Percentiles rank a stretch among this genome's conserved stretches.
Evolutionary conservation across 2,797 vertebrate genomes (phyloP).

Genomic region (Gallinago stenura): DNA sequence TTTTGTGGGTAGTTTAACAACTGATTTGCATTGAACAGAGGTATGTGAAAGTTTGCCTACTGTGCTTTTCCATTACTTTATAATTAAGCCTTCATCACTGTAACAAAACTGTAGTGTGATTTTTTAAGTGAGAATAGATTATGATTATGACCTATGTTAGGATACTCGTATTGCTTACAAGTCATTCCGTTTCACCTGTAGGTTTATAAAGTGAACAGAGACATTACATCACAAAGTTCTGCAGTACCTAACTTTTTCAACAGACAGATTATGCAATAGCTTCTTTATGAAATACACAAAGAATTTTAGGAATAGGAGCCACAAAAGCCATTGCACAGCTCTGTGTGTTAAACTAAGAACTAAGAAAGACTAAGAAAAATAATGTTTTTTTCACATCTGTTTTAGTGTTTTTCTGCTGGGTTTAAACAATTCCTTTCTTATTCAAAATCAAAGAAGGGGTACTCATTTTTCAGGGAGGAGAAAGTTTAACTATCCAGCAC

Average conservation of each 20-base stretch:
- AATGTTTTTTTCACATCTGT: not conserved
- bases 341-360: not conserved
- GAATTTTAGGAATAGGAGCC: not conserved
- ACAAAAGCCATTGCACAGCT: not conserved
- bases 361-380: not conserved
- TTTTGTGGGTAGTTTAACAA: not conserved
- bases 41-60: not conserved
- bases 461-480: not conserved
- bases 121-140: not conserved
- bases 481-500: not conserved
- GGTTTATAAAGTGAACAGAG: not conserved
- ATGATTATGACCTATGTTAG: not conserved
- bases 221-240: not conserved
- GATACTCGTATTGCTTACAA: not conserved
- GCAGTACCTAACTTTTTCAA: not conserved
- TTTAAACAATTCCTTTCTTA: fast-evolving
- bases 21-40: not conserved
- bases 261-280: not conserved
- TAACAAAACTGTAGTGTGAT: not conserved
- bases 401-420: not conserved
- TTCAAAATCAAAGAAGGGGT: not conserved
- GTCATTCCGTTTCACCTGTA: not conserved
- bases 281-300: not conserved
- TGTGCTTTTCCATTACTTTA: not conserved
- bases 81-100: not conserved